Evolutionary conservation across 2,888 invertebrate species (phyloP).

Genomic region (Pollenia angustigena): DNA sequence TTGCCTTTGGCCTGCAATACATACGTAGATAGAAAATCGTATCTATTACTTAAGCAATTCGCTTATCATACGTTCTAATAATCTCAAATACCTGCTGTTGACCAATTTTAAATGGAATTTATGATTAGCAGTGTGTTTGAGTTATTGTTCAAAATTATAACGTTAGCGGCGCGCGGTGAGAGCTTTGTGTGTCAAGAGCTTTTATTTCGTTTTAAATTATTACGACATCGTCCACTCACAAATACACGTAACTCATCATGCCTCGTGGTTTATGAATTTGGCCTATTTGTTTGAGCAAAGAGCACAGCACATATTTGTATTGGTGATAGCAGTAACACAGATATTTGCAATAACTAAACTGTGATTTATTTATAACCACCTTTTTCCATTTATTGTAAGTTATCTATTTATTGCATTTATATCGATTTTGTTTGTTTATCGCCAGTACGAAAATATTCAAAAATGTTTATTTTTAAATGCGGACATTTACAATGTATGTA

Average conservation of each 20-base stretch:
- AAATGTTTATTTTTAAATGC: conserved; percentile 12
- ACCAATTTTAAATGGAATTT: conserved; percentile 10
- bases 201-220: background rate
- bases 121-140: background rate
- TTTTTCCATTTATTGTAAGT: background rate
- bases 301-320: background rate
- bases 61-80: background rate
- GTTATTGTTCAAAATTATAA: conserved; percentile 6
- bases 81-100: background rate
- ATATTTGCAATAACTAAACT: background rate
- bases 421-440: conserved; percentile 8
- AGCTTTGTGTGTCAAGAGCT: conserved; percentile 1
- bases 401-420: conserved; percentile 36
- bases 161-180: background rate
- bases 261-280: no score
- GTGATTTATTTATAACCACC: conserved; percentile 26
- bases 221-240: background rate
- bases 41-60: background rate
- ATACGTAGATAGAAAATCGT: background rate
- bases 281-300: no score
- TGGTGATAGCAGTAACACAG: background rate
- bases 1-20: no score
- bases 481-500: conserved; percentile 6
- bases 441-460: background rate
- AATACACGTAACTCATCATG: background rate